These are phyloP conservation scores for Cichladusa arquata DNA, from an alignment of 2,113 vertebrate genomes.

Conservation along the genomic window DNA sequence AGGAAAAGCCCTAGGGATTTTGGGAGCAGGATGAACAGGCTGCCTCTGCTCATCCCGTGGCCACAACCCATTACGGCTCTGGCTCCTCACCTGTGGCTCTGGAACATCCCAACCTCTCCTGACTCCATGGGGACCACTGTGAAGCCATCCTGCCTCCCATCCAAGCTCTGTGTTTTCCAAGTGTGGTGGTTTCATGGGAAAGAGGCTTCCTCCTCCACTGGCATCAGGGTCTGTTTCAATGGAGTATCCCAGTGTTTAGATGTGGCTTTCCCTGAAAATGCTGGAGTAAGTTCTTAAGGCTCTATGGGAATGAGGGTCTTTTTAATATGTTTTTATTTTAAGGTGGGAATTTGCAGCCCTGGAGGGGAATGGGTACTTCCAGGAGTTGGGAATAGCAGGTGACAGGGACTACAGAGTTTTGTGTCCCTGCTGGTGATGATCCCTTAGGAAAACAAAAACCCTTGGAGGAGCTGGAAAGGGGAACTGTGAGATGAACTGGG, in stretches of 20 bases:
- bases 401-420: neutral
- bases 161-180: neutral
- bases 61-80: neutral
- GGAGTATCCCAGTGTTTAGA: neutral
- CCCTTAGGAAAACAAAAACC: neutral
- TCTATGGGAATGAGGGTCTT: neutral
- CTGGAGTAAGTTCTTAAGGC: neutral
- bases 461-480: neutral
- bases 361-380: neutral
- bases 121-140: neutral
- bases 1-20: neutral
- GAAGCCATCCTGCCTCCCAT: rapidly evolving
- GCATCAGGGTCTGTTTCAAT: neutral
- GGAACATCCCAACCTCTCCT: neutral
- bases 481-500: neutral
- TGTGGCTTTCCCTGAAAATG: neutral
- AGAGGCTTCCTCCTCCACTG: rapidly evolving
- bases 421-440: neutral
- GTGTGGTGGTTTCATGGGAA: neutral
- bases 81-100: neutral
- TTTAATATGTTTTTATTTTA: neutral
- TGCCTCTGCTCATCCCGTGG: neutral
- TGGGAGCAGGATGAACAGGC: neutral
- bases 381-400: neutral
- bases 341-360: neutral